Conservation (phyloP, 2,113 vertebrate genomes). For the Mus pahari region DNA sequence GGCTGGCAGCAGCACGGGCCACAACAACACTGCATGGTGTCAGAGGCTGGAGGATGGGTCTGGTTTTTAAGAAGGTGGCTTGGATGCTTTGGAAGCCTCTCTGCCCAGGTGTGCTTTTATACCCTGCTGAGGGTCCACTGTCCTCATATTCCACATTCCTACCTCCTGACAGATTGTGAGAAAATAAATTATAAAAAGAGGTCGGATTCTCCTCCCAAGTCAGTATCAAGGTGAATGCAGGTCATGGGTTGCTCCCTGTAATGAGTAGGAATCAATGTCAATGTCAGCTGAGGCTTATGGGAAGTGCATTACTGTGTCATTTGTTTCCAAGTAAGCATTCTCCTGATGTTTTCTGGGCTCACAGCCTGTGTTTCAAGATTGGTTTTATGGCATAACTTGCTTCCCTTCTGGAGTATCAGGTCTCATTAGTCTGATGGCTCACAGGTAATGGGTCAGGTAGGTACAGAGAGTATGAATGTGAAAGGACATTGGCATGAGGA, state of each 20-base stretch:
- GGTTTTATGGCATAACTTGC: not conserved
- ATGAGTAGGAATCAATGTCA: not conserved
- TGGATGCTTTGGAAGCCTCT: not conserved
- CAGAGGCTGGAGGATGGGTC: not conserved
- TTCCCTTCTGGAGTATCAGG: not conserved
- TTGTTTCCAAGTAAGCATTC: not conserved
- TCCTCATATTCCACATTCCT: not conserved
- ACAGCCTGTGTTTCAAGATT: not conserved
- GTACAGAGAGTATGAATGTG: not conserved
- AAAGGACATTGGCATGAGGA: not conserved
- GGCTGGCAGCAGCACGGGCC: not conserved
- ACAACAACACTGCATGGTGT: not conserved
- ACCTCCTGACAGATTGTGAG: conserved; percentile 14
- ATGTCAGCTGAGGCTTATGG: too few species aligned
- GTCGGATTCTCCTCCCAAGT: not conserved
- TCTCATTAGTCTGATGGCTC: not conserved
- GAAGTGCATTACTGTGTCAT: not conserved
- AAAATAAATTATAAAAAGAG: conserved; percentile 31
- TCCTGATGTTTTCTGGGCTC: not conserved
- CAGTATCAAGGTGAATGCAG: not conserved
- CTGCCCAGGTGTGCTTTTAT: not conserved
- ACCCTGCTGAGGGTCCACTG: not conserved
- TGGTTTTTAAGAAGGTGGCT: not conserved
- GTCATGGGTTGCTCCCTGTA: not conserved
- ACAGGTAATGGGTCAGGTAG: not conserved